Percentiles rank a stretch among this genome's conserved stretches.
phyloP scores from a whole-genome alignment of 2,797 vertebrate species.

The Sebastes reedi region DNA sequence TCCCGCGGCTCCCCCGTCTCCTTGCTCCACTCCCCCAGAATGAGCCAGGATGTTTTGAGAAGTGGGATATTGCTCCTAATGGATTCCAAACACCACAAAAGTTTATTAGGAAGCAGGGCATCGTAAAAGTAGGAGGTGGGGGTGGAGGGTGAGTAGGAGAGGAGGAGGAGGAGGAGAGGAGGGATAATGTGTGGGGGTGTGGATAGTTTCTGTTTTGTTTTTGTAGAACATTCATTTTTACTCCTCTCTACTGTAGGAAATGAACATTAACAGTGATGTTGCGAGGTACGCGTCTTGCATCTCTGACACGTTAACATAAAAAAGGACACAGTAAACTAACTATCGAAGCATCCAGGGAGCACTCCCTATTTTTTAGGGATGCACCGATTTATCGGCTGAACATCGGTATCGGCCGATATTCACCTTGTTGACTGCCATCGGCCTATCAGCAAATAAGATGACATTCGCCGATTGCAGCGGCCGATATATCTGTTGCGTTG shows the following conservation, averaged over 20 bases:
- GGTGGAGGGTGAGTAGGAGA: constrained; percentile 14
- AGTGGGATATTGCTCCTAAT: constrained; percentile 86
- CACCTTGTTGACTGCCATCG: no score
- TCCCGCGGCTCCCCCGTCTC: constrained; percentile 49
- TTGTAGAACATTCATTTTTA: constrained; percentile 54
- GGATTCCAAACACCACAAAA: constrained; percentile 86
- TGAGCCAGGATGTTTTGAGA: constrained; percentile 83
- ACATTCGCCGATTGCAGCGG: no score
- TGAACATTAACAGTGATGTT: constrained; percentile 3
- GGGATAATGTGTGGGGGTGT: background rate
- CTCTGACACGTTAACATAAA: rapidly evolving
- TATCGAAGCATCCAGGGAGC: rapidly evolving
- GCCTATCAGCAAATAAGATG: no score
- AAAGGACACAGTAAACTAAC: no score
- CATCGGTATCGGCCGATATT: no score
- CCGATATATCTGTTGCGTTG: no score
- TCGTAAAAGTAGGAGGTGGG: constrained; percentile 70
- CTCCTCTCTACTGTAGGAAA: constrained; percentile 5
- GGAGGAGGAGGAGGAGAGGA: background rate
- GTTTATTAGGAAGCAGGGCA: constrained; percentile 83
- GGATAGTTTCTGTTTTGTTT: constrained; percentile 56
- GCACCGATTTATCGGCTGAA: no score
- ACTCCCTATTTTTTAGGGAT: no score
- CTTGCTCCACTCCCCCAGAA: constrained; percentile 60
- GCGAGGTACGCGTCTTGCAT: background rate